Base-by-base conservation (phyloP, 2,113 vertebrate genomes). In the Psammodynastes pulverulentus region DNA sequence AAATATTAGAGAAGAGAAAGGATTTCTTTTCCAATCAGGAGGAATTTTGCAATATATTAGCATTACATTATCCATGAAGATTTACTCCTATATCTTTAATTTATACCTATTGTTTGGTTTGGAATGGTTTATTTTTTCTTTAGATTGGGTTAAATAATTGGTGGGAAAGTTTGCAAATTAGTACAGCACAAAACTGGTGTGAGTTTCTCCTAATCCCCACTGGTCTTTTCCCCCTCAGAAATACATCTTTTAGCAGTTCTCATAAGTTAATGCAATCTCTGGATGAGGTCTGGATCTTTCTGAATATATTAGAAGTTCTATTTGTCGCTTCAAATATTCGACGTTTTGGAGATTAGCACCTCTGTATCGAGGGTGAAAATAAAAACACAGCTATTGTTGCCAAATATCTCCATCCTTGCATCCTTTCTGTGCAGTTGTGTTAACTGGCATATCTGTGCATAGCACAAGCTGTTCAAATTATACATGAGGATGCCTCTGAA, bases 381-480 rank as follows among this genome's bases (percentile, higher is more conserved):
- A 72, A 88, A 53, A 96, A 86, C 24, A 52, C 19, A 72, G 24
- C 26, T 34, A 93, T 90, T 72, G 91, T 87, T 93, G 91, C 15
- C 19, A 79, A 52, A 84, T 89, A 92, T 48, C 88, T 90, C 89
- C 79, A 19, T 93, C 23, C 46, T 43, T 45, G 26, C 39, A 89
- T 89, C 45, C 1, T 3, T 89, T 89, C 10, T 34, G 29, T 67
- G 15, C 19, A 56, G 86, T 21, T 89, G 29, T 87, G 93, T 92
- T 93, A 95, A 95, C 92, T 92, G 95, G 92, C 90, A 62, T 84
- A 53, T 93, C 93, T 96, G 93, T 85, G 92, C 43, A 93, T 96
- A 92, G 88, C 93, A 51, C 95, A 2, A 95, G 89, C 94, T 92
- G 94, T 92, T 93, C 92, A 91, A 93, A 90, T 95, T 94, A 92